These are phyloP conservation scores for Poecilia gillii DNA, from an alignment of 2,797 vertebrate species.

Conservation along the genomic window DNA sequence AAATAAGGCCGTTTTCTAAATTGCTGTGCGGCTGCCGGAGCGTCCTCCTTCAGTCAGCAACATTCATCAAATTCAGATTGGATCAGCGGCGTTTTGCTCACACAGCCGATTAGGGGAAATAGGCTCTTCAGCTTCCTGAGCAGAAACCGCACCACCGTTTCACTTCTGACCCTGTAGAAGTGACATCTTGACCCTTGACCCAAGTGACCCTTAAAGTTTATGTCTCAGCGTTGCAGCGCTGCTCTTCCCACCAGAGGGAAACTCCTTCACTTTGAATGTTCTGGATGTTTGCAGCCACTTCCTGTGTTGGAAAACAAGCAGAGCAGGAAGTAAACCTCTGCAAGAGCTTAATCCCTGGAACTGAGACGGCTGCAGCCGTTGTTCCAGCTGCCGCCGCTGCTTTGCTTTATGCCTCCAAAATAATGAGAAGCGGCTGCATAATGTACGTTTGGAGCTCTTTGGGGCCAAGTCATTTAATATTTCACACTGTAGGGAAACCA, in stretches of 20 bases:
- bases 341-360: constrained; percentile 71
- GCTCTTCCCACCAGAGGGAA: constrained; percentile 33
- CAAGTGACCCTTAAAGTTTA: constrained; percentile 55
- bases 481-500: constrained; percentile 32
- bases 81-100: constrained; percentile 66
- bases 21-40: constrained; percentile 65
- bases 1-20: constrained; percentile 73
- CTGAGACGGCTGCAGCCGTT: constrained; percentile 60
- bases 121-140: constrained; percentile 38
- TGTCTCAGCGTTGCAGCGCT: constrained; percentile 34
- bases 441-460: constrained; percentile 53
- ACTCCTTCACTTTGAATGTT: constrained; percentile 43
- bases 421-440: constrained; percentile 69
- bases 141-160: constrained; percentile 29
- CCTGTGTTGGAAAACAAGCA: constrained; percentile 68
- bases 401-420: constrained; percentile 39
- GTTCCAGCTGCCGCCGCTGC: constrained; percentile 45
- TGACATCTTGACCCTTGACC: no score
- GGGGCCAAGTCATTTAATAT: constrained; percentile 48
- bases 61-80: constrained; percentile 73
- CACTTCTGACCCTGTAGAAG: constrained; percentile 51
- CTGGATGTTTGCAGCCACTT: constrained; percentile 49
- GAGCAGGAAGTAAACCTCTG: constrained; percentile 56
- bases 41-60: constrained; percentile 62
- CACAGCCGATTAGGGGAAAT: constrained; percentile 59